These are phyloP conservation scores for Apostichopus californicus DNA, from an alignment of 35 echinoderm and acorn worm genomes.

Conservation along the genomic window DNA sequence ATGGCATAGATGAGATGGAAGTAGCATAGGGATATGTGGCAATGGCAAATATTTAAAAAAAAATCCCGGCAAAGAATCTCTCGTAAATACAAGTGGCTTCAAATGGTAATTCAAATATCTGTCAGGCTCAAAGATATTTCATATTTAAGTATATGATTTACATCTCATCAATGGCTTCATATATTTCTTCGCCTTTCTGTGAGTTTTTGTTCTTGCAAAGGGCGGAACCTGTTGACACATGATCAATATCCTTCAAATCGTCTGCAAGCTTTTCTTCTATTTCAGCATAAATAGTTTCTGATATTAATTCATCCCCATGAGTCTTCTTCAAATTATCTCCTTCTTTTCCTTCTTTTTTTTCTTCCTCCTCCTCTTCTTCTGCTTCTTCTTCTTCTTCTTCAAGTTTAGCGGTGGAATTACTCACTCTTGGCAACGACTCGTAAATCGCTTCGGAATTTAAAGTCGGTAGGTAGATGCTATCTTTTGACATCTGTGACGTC, in stretches of 20 bases:
- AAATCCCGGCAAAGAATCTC: no score
- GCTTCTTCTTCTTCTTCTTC: neutral
- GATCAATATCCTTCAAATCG: neutral
- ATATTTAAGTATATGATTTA: no score
- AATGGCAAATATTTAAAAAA: no score
- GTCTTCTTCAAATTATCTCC: no score
- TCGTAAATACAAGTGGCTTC: no score
- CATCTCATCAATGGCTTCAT: neutral
- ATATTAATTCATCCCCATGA: no score
- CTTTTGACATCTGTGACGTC: slow-evolving; percentile 19
- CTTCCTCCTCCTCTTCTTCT: no score
- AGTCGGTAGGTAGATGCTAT: neutral
- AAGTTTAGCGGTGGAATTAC: neutral
- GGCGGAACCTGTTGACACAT: neutral
- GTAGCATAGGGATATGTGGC: no score
- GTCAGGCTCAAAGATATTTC: no score
- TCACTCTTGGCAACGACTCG: neutral
- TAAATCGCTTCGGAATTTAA: neutral
- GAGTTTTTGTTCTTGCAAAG: neutral
- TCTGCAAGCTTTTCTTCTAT: neutral
- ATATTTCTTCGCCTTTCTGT: neutral
- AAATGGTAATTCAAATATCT: no score
- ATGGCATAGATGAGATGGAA: no score
- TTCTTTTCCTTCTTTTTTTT: no score
- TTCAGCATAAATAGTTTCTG: neutral